These are phyloP conservation scores for Nephrocerus scutellatus DNA, from an alignment of 2,888 invertebrate species.

Conservation along the genomic window DNA sequence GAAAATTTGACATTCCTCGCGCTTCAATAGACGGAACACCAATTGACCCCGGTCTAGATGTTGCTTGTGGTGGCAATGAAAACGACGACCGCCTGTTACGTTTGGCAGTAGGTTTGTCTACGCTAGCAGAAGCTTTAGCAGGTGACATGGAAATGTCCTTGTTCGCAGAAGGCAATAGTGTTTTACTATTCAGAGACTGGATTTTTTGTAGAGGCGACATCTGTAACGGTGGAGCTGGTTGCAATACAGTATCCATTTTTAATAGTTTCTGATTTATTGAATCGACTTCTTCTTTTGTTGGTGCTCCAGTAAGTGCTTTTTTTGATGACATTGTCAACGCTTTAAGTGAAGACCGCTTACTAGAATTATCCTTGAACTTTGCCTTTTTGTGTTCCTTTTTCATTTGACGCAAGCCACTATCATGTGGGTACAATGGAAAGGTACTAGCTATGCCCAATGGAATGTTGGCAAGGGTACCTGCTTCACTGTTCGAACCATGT, in stretches of 20 bases:
- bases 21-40: constrained; percentile 8
- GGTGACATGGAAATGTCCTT: not conserved
- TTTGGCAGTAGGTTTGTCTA: constrained; percentile 13
- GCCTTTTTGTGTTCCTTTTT: constrained; percentile 35
- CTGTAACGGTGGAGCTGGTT: constrained; percentile 32
- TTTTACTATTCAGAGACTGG: constrained; percentile 9
- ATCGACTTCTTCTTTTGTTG: constrained; percentile 30
- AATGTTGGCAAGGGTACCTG: constrained; percentile 18
- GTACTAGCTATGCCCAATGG: constrained; percentile 21
- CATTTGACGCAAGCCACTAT: too few species aligned
- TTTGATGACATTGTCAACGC: constrained; percentile 2
- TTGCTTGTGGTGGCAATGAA: too few species aligned
- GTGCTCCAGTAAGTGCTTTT: constrained; percentile 16
- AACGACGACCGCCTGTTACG: constrained; percentile 7
- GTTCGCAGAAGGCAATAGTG: constrained; percentile 10
- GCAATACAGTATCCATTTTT: constrained; percentile 43
- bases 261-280: constrained; percentile 46
- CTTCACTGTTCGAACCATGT: constrained; percentile 11
- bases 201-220: not conserved
- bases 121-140: constrained; percentile 10
- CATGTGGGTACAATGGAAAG: constrained; percentile 19
- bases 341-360: constrained; percentile 9
- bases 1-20: constrained; percentile 35
- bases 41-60: not conserved
- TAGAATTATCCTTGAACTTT: constrained; percentile 20